Evolutionary conservation across 2,797 vertebrate genomes (phyloP).

Genomic region (Hipposideros larvatus): DNA sequence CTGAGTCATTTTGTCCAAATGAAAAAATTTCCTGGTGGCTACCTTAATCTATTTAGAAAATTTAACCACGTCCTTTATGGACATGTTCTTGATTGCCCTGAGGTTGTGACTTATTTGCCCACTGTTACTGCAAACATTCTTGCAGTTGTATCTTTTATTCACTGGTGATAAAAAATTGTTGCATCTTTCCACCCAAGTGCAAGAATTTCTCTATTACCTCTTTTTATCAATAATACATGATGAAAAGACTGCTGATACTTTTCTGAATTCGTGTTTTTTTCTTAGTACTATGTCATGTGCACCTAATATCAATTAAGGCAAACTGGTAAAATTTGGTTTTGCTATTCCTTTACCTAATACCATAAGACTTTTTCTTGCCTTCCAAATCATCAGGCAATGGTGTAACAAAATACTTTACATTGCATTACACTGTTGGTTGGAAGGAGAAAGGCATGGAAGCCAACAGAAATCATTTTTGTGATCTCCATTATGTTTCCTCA

Average conservation of each 20-base stretch:
- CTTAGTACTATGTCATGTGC: background rate
- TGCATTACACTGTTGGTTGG: background rate
- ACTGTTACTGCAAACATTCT: background rate
- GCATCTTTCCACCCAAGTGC: background rate
- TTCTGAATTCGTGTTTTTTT: background rate
- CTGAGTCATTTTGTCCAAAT: background rate
- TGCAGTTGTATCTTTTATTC: background rate
- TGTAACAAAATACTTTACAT: background rate
- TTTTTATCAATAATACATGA: background rate
- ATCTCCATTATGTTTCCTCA: background rate
- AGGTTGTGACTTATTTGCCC: background rate
- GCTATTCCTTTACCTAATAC: background rate
- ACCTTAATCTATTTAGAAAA: background rate
- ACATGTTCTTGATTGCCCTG: background rate
- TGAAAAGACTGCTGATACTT: background rate
- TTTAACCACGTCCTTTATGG: background rate
- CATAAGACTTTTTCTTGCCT: background rate
- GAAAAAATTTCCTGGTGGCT: background rate
- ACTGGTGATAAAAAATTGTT: background rate
- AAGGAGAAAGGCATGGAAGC: background rate
- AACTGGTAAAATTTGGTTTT: background rate
- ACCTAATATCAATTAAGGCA: background rate
- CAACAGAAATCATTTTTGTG: background rate
- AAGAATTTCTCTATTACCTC: background rate
- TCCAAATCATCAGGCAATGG: background rate